Evolutionary conservation across 2,888 invertebrate genomes (phyloP).

Genomic region (Mystacides longicornis): DNA sequence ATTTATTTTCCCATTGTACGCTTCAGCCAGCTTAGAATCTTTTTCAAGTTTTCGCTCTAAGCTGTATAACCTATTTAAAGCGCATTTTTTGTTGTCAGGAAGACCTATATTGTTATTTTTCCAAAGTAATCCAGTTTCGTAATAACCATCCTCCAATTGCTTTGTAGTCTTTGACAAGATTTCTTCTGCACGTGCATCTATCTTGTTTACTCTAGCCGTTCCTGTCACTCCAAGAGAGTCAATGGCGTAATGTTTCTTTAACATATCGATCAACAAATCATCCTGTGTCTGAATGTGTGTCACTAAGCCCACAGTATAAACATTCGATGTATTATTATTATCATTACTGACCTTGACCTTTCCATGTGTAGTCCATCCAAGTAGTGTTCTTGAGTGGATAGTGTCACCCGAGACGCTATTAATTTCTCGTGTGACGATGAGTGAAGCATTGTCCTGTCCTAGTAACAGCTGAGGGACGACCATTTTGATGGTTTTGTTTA

Average conservation of each 20-base stretch:
- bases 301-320: not conserved
- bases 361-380: not conserved
- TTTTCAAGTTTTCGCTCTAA: not conserved
- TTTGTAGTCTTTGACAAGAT: not conserved
- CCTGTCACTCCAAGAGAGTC: not conserved
- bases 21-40: too few species aligned
- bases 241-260: not conserved
- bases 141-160: not conserved
- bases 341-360: not conserved
- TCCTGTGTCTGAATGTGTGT: not conserved
- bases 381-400: not conserved
- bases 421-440: not conserved
- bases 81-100: not conserved
- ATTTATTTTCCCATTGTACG: not conserved
- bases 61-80: not conserved
- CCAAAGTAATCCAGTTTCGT: not conserved
- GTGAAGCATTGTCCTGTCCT: not conserved
- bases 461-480: not conserved
- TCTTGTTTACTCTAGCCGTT: not conserved
- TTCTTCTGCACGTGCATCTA: not conserved
- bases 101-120: not conserved
- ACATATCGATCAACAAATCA: too few species aligned
- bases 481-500: not conserved
- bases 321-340: not conserved
- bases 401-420: not conserved